Evolutionary conservation across 2,113 vertebrate species (phyloP), one percentile per base, ranked within the genome.

Genomic region (Hippocampus abdominalis): DNA sequence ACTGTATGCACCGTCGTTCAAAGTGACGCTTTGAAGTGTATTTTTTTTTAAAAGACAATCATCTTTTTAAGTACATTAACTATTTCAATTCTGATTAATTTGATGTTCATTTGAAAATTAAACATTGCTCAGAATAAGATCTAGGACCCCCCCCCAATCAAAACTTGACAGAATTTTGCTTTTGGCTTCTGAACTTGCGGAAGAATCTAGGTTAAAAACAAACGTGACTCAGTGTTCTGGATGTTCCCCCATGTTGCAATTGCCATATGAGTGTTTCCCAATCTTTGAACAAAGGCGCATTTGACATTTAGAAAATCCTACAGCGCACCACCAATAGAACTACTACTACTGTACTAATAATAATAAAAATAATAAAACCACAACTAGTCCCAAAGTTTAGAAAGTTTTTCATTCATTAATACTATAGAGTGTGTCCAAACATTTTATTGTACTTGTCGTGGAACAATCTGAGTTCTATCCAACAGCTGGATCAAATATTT

Each of bases 161-260:
- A 36, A 36, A 32, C 32, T 32, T 32, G 4, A 32, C 32, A 32
- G 32, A 1, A 36, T 36, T 36, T 36, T 36, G 4, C 32, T 36
- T 36, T 36, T 36, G 32, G 32, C 32, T 10, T 36, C 27, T 25
- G 10, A 70, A 65, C 2, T 60, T 9, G 42, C 66, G 68, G 32
- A 81, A 67, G 20, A 40, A 51, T n/a, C 3, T 21, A 13, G n/a
- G 44, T 69, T 53, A 44, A 42, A 73, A 65, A 86, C 59, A 62
- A n/a, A 70, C 5, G 2, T 56, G 36, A 79, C 51, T 65, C 66
- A 73, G 25, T 25, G 36, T 3, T 72, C 10, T 56, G 67, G 57
- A 64, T 10, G 72, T 76, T 73, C 48, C 20, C 71, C 32, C 60
- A 82, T 84, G 77, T 79, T 71, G 80, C 72, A 84, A 83, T 54